These are phyloP conservation scores for Zalophus californianus DNA, from an alignment of 2,797 vertebrate species.

Conservation along the genomic window DNA sequence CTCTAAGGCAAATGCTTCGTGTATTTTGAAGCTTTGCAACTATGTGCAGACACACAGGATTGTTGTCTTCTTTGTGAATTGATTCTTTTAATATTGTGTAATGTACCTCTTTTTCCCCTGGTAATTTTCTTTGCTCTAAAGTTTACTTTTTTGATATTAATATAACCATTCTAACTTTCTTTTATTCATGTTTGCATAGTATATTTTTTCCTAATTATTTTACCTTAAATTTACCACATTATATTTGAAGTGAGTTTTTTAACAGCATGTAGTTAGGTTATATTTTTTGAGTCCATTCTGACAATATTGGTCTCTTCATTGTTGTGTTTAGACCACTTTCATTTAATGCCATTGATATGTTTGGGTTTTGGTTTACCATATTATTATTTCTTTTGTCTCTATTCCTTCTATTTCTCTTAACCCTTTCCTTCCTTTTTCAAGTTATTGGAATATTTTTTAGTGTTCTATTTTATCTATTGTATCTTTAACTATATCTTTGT, in stretches of 20 bases:
- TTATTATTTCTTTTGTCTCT: background rate
- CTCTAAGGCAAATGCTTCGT: background rate
- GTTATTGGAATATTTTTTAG: background rate
- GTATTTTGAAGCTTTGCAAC: background rate
- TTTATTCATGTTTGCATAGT: background rate
- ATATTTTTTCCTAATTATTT: slow-evolving; percentile 12
- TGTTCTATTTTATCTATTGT: background rate
- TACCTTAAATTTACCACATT: background rate
- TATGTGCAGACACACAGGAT: background rate
- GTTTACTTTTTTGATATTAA: background rate
- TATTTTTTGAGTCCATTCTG: background rate
- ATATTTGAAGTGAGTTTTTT: background rate
- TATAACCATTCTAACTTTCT: background rate
- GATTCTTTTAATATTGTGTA: background rate
- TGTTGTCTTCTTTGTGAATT: background rate
- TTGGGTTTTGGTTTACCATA: background rate
- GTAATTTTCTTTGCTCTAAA: slow-evolving; percentile 28
- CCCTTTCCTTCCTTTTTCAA: background rate
- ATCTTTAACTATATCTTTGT: background rate
- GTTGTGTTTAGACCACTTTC: background rate
- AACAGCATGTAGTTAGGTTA: background rate
- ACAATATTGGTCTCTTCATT: background rate
- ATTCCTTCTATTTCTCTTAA: background rate
- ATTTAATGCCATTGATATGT: background rate
- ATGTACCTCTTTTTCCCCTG: background rate